phyloP scores from a whole-genome alignment of 2,113 vertebrate species.

The Tympanuchus pallidicinctus region DNA sequence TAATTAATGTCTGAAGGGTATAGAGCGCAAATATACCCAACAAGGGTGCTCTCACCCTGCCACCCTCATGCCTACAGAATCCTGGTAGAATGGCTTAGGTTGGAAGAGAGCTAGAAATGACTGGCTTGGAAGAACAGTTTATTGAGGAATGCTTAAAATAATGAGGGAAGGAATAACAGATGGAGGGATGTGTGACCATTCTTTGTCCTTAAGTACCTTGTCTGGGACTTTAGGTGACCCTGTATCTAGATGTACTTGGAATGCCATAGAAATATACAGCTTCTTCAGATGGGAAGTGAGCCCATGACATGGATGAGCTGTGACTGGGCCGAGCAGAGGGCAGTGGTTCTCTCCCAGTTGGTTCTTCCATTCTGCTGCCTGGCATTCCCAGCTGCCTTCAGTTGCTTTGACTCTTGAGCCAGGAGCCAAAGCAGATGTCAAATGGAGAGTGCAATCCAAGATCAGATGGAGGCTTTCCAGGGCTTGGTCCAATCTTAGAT shows the following conservation, averaged over 20 bases:
- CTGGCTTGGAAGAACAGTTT: neutral
- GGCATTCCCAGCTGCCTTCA: neutral
- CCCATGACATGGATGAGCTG: neutral
- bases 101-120: neutral
- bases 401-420: neutral
- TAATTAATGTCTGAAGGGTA: neutral
- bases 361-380: neutral
- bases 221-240: too few species aligned
- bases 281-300: neutral
- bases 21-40: rapidly evolving
- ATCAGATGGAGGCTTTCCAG: neutral
- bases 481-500: neutral
- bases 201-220: neutral
- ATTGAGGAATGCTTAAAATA: neutral
- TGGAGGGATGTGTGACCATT: neutral
- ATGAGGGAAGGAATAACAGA: neutral
- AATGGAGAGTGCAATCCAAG: neutral
- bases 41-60: neutral
- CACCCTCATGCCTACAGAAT: neutral
- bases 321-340: neutral
- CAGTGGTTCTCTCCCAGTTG: neutral
- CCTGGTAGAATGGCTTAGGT: too few species aligned
- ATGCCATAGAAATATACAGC: neutral
- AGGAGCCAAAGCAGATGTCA: neutral
- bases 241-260: neutral